Conservation (phyloP, 2,888 invertebrate species). For the Nymphalis c-album region DNA sequence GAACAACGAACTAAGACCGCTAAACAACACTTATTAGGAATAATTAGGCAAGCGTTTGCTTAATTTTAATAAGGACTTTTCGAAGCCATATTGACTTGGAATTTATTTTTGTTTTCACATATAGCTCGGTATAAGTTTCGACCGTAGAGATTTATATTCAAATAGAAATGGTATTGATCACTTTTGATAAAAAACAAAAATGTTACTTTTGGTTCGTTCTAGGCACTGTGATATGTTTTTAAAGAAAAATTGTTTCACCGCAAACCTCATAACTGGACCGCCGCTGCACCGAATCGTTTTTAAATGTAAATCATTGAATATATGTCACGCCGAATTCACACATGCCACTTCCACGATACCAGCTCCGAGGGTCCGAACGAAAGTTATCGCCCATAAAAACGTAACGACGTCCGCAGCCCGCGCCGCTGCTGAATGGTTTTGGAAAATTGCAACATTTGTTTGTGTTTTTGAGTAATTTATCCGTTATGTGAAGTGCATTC, state of each 20-base stretch:
- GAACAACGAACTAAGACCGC: no score
- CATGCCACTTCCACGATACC: not conserved
- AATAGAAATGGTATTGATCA: not conserved
- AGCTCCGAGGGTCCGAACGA: not conserved
- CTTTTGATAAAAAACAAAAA: not conserved
- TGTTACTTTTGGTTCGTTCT: no score
- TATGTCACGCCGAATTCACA: not conserved
- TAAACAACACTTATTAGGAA: no score
- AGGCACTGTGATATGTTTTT: no score
- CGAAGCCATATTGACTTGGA: constrained; percentile 49
- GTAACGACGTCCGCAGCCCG: constrained; percentile 9
- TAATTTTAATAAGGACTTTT: not conserved
- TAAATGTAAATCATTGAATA: constrained; percentile 3
- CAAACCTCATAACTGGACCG: not conserved
- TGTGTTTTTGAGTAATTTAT: constrained; percentile 10
- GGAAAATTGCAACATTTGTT: constrained; percentile 10
- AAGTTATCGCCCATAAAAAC: constrained; percentile 15
- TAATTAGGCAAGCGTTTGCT: no score
- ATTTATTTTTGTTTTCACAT: constrained; percentile 61
- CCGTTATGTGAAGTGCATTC: not conserved
- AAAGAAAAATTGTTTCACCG: no score
- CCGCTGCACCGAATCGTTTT: constrained; percentile 6
- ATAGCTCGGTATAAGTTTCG: constrained; percentile 58
- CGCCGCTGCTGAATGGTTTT: constrained; percentile 7
- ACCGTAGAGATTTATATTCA: constrained; percentile 27